phyloP scores from a whole-genome alignment of 2,888 invertebrate genomes.

The Drepanosiphum platanoidis region DNA sequence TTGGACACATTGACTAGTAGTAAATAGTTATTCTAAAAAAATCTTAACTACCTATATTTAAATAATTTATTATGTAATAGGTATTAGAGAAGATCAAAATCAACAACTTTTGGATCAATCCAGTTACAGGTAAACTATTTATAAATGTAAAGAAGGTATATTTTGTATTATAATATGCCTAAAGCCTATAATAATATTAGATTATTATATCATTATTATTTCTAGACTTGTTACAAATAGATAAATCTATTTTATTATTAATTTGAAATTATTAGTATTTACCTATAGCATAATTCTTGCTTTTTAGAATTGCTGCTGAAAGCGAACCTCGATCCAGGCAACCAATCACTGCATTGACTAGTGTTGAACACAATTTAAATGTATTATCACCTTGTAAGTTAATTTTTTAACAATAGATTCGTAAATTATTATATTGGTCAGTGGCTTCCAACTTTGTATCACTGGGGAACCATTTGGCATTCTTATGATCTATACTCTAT shows the following conservation, averaged over 20 bases:
- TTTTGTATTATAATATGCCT: neutral
- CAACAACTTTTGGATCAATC: constrained; percentile 52
- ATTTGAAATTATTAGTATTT: neutral
- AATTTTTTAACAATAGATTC: neutral
- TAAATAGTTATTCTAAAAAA: constrained; percentile 42
- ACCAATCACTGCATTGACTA: constrained; percentile 59
- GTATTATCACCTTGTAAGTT: constrained; percentile 52
- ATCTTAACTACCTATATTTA: neutral
- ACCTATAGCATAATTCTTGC: constrained; percentile 24
- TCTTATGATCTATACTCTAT: too few relatives aligned
- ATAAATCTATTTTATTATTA: neutral
- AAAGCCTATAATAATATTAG: neutral
- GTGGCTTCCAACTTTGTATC: too few relatives aligned
- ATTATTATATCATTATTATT: neutral
- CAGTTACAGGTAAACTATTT: constrained; percentile 30
- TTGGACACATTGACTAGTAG: too few relatives aligned
- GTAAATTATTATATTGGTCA: too few relatives aligned
- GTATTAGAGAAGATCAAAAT: constrained; percentile 50
- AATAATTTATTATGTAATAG: constrained; percentile 1
- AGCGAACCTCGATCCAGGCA: constrained; percentile 60
- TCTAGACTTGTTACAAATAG: neutral
- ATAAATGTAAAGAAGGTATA: too few relatives aligned
- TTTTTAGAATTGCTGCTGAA: constrained; percentile 56
- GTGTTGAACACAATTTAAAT: constrained; percentile 54
- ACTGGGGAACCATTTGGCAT: too few relatives aligned